Evolutionary conservation across 2,888 invertebrate species (phyloP).

Genomic region (Spatulosminthurus flaviceps): DNA sequence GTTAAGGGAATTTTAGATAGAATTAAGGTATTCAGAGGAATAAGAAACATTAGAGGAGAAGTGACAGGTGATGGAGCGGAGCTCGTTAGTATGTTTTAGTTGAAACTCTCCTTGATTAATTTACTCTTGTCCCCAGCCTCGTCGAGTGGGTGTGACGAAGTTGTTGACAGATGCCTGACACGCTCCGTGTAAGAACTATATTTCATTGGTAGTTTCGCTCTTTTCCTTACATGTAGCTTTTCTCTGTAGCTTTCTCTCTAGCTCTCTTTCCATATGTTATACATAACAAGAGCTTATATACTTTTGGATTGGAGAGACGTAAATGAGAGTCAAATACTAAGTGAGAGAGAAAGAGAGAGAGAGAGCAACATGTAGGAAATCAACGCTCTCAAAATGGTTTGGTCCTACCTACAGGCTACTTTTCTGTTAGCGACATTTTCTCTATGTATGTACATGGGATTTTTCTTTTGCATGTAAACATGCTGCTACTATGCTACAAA

Average conservation of each 20-base stretch:
- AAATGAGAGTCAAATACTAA: background rate
- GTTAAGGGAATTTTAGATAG: background rate
- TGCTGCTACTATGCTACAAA: no score
- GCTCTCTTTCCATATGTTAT: no score
- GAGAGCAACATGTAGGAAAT: conserved; percentile 37
- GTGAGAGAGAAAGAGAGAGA: no score
- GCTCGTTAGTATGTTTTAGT: conserved; percentile 44
- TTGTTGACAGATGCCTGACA: conserved; percentile 42
- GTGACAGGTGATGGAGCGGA: conserved; percentile 41
- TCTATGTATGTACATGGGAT: no score
- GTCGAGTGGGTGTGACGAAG: conserved; percentile 40
- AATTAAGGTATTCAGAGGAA: background rate
- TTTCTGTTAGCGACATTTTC: no score
- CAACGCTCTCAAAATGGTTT: conserved; percentile 6
- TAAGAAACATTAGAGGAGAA: conserved; percentile 4
- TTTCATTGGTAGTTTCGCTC: conserved; percentile 30
- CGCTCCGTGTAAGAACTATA: conserved; percentile 37
- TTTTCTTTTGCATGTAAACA: no score
- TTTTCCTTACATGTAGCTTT: background rate
- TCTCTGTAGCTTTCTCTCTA: background rate
- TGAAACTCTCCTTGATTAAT: conserved; percentile 37
- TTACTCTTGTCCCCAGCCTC: conserved; percentile 38
- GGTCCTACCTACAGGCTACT: background rate
- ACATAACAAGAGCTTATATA: background rate
- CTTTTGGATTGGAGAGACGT: no score